These are phyloP conservation scores for Tretioscincus oriximinensis DNA, from an alignment of 2,113 vertebrate species.

Conservation along the genomic window DNA sequence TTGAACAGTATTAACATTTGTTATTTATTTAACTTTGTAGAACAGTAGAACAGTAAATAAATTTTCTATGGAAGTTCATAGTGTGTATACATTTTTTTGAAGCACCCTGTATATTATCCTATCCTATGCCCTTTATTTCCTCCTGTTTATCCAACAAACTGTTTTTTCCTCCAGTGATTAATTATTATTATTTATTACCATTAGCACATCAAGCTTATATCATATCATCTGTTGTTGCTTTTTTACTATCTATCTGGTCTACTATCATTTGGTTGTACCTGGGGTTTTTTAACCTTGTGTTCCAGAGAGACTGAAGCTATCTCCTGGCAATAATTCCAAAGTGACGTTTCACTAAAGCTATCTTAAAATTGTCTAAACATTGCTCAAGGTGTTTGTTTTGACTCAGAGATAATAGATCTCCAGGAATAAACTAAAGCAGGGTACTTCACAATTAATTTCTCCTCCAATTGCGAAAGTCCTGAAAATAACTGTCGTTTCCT, in stretches of 20 bases:
- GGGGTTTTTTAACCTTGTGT: neutral
- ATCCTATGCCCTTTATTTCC: neutral
- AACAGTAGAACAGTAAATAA: too few relatives aligned
- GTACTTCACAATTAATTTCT: slow-evolving; percentile 69
- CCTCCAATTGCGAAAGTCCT: slow-evolving; percentile 51
- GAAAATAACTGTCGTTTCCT: slow-evolving; percentile 78
- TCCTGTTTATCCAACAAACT: neutral
- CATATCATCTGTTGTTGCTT: too few relatives aligned
- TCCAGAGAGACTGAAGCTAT: neutral
- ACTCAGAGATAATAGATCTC: slow-evolving; percentile 71
- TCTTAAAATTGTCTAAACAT: slow-evolving; percentile 66
- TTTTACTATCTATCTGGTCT: neutral
- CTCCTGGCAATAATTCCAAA: neutral
- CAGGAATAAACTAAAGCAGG: slow-evolving; percentile 63
- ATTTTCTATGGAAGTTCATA: too few relatives aligned
- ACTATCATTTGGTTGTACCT: neutral
- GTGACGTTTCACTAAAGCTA: slow-evolving; percentile 30
- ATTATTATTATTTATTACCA: too few relatives aligned
- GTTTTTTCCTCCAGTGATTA: neutral
- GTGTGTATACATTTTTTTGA: too few relatives aligned
- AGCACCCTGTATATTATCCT: too few relatives aligned
- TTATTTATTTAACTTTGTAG: too few relatives aligned
- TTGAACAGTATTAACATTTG: too few relatives aligned
- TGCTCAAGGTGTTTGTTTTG: slow-evolving; percentile 73
- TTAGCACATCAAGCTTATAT: too few relatives aligned